A percentile compares a stretch with the other conserved stretches of the same genome.
Conservation (phyloP, 2,113 vertebrate genomes). For the Scortum barcoo region DNA sequence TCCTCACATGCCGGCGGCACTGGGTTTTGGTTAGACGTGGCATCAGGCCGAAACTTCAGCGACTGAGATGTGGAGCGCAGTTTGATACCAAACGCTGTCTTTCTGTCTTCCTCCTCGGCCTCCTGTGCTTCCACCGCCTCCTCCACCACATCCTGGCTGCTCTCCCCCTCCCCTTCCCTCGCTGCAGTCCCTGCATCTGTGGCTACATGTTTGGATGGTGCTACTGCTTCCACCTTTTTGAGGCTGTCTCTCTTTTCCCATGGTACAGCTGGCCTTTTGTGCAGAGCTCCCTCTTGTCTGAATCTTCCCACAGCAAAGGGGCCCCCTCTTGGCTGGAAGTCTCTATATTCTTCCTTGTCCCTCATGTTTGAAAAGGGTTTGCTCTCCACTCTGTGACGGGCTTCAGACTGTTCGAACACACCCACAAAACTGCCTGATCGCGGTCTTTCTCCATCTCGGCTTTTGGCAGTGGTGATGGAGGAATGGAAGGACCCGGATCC, state of each 20-base stretch:
- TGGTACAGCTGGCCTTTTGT: conserved; percentile 18
- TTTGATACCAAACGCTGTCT: conserved; percentile 88
- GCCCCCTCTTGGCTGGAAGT: conserved; percentile 35
- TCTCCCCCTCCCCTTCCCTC: conserved; percentile 38
- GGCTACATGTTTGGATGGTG: conserved; percentile 19
- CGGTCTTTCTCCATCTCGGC: conserved; percentile 78
- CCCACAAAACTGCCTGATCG: conserved; percentile 81
- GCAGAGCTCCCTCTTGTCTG: conserved; percentile 24
- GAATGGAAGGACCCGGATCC: conserved; percentile 80
- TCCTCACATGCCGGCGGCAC: conserved; percentile 79
- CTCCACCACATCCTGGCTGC: conserved; percentile 52
- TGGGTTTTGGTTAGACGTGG: conserved; percentile 58
- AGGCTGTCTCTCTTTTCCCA: conserved; percentile 58
- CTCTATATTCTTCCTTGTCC: conserved; percentile 63
- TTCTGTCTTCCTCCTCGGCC: conserved; percentile 74
- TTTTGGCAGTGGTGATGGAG: conserved; percentile 82
- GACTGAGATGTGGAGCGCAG: conserved; percentile 91
- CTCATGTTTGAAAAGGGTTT: conserved; percentile 67
- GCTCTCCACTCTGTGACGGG: conserved; percentile 55
- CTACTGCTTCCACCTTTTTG: conserved; percentile 46
- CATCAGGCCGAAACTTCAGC: conserved; percentile 79
- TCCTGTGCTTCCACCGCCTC: conserved; percentile 46
- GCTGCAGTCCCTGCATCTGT: background rate
- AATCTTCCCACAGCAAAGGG: conserved; percentile 29
- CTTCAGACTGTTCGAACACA: conserved; percentile 73